Evolutionary conservation across 1,140 invertebrate genomes (phyloP).

Genomic region (Zaprionus camerounensis): DNA sequence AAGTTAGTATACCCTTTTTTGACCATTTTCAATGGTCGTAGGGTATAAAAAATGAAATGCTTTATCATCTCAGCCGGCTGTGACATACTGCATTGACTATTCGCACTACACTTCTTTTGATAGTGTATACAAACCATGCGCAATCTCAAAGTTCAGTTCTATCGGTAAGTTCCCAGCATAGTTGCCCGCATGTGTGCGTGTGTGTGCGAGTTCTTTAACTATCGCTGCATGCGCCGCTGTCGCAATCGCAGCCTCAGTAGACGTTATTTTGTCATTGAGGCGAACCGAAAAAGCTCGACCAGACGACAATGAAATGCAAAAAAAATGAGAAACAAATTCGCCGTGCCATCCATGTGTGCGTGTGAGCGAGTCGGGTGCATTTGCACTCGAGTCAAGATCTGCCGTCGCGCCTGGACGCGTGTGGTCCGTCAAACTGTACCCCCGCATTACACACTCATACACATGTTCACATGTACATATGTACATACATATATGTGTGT

Average conservation of each 20-base stretch:
- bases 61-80: neutral
- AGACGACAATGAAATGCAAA: constrained; percentile 40
- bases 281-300: constrained; percentile 26
- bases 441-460: constrained; percentile 14
- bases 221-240: constrained; percentile 5
- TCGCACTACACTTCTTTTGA: neutral
- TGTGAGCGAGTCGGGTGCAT: constrained; percentile 17
- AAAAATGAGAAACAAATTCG: constrained; percentile 18
- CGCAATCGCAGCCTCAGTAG: constrained; percentile 17
- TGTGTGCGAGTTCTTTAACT: constrained; percentile 3
- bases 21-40: too few relatives aligned
- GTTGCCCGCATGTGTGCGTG: neutral
- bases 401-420: constrained; percentile 20
- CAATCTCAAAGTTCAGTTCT: constrained; percentile 38
- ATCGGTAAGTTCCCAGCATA: constrained; percentile 27
- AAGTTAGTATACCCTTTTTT: too few relatives aligned
- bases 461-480: too few relatives aligned
- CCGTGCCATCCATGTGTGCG: neutral
- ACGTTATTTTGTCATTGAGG: constrained; percentile 20
- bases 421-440: constrained; percentile 49
- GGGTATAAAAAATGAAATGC: too few relatives aligned
- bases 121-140: constrained; percentile 8
- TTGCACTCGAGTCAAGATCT: constrained; percentile 29
- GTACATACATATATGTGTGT: too few relatives aligned
- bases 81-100: neutral